Evolutionary conservation across 2,797 vertebrate genomes (phyloP).

Genomic region (Arremon brunneinucha): DNA sequence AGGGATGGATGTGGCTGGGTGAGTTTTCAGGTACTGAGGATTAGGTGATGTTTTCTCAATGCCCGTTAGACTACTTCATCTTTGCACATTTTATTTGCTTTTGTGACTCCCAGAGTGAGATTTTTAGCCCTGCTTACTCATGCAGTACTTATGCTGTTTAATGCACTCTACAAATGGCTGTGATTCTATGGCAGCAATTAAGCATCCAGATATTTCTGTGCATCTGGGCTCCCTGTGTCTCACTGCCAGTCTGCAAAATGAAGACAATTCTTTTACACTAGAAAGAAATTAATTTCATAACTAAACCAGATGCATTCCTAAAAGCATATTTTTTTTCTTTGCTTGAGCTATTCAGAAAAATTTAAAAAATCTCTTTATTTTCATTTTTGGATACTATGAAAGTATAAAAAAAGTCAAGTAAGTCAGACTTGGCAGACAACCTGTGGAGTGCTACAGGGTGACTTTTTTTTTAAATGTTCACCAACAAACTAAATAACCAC

Average conservation of each 20-base stretch:
- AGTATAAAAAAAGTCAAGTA: not conserved
- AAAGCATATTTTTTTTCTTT: not conserved
- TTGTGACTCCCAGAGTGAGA: not conserved
- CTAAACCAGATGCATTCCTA: not conserved
- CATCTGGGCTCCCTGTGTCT: not conserved
- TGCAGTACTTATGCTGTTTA: not conserved
- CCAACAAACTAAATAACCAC: not conserved
- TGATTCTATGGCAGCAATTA: rapidly evolving
- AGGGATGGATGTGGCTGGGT: not conserved
- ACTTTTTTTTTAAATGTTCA: not conserved
- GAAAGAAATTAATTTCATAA: not conserved
- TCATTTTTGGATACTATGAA: not conserved
- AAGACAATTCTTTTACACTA: not conserved
- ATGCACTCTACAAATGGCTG: not conserved
- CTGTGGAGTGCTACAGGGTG: not conserved
- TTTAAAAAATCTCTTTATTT: not conserved
- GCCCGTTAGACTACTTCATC: not conserved
- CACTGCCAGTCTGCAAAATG: not conserved
- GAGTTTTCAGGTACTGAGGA: not conserved
- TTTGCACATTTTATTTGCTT: not conserved
- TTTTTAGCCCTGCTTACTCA: not conserved
- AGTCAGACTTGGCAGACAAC: not conserved
- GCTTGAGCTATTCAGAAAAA: not conserved
- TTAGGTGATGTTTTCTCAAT: not conserved
- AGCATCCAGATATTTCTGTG: not conserved